Evolutionary conservation across 2,113 vertebrate species (phyloP), one percentile per base, ranked within the genome.

Genomic region (Forbesichthys agassizii): DNA sequence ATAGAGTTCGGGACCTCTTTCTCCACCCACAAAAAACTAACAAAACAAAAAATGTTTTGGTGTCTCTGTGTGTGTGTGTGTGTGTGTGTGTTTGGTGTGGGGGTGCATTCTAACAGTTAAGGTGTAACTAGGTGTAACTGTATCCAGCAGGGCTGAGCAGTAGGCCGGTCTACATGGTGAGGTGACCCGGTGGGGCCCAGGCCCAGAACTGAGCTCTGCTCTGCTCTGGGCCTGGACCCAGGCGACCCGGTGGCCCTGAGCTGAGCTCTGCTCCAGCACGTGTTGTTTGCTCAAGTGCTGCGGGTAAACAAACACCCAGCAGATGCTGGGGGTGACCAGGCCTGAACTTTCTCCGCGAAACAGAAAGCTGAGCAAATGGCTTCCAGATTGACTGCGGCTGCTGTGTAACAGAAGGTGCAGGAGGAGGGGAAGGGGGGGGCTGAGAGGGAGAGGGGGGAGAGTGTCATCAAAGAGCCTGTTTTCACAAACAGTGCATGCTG

Each of bases 261-360:
- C 11, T 79, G 64, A 53, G 72, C 69, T 60, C 53, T 63, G 61
- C 20, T 27, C 20, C 20, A 27, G 20, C 1, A 2, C 58, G 77
- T 69, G 74, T 72, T 82, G 81, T 84, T 78, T 84, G 76, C 67
- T 83, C 83, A 87, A 86, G 78, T 84, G 76, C 73, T 73, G 54
- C 57, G 83, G 76, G 76, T 88, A 88, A 88, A 88, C 86, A 90
- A 90, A 88, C 88, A 88, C 74, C 73, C 74, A 83, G 79, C 88
- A 88, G 82, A 88, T 90, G 87, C 80, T 68, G 73, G 77, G 68
- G 84, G 82, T 85, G 79, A 84, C 73, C 70, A 75, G 65, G 81
- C 72, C 78, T 82, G 79, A 80, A 83, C 84, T 79, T 78, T 90
- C 79, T 62, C 83, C 72, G 67, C 59, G 68, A 78, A 42, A 8